A percentile compares a stretch with the other conserved stretches of the same genome.
Evolutionary conservation across 2,888 invertebrate genomes (phyloP).

Genomic region (Dinocampus coccinellae): DNA sequence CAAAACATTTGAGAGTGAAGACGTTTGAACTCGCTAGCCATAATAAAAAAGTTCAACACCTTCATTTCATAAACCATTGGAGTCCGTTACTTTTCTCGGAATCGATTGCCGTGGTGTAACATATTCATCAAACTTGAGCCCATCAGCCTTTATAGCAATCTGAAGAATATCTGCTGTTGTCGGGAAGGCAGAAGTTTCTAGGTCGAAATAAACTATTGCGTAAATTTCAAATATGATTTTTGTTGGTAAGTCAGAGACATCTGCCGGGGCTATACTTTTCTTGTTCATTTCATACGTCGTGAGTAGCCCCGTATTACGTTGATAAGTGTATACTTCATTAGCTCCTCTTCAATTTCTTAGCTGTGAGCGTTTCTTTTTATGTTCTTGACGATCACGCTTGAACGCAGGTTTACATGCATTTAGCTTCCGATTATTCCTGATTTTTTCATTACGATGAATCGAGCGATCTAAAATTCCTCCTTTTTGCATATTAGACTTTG

Average conservation of each 20-base stretch:
- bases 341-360: constrained; percentile 27
- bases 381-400: constrained; percentile 12
- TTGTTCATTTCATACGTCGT: neutral
- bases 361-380: constrained; percentile 19
- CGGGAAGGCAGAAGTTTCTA: constrained; percentile 35
- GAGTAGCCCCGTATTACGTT: constrained; percentile 16
- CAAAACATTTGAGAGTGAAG: neutral
- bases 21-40: neutral
- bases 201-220: constrained; percentile 38
- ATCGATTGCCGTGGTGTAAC: constrained; percentile 28
- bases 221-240: too few species aligned
- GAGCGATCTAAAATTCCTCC: neutral
- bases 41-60: constrained; percentile 22
- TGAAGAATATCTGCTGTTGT: constrained; percentile 29
- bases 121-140: constrained; percentile 19
- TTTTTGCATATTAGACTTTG: neutral
- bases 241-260: neutral
- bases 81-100: constrained; percentile 23
- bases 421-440: neutral
- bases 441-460: too few species aligned
- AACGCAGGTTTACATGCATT: constrained; percentile 3
- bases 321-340: constrained; percentile 19
- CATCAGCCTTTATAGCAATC: constrained; percentile 34
- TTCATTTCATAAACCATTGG: constrained; percentile 24
- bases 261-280: neutral